Evolutionary conservation across 2,888 invertebrate genomes (phyloP).

Genomic region (Zygogramma bicolorata): DNA sequence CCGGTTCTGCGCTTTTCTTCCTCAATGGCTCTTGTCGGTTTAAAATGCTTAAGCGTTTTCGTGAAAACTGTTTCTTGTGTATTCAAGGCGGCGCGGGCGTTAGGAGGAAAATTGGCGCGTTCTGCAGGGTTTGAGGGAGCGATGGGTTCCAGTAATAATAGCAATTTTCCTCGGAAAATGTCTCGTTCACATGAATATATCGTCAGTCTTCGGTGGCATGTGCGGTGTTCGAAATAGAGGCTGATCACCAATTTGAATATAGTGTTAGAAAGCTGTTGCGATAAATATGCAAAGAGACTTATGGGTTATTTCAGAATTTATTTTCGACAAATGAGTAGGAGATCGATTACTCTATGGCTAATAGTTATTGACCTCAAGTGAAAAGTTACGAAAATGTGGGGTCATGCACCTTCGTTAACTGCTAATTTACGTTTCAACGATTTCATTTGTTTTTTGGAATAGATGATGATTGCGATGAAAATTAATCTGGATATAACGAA

Average conservation of each 20-base stretch:
- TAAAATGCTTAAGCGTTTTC: conserved; percentile 38
- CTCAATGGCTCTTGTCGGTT: conserved; percentile 26
- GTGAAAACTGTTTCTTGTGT: conserved; percentile 46
- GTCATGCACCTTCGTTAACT: no score
- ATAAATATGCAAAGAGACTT: background rate
- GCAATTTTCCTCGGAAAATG: conserved; percentile 46
- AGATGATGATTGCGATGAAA: no score
- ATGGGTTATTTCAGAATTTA: no score
- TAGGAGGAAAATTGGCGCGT: conserved; percentile 50
- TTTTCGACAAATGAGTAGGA: no score
- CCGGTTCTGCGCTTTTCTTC: conserved; percentile 26
- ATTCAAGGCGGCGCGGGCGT: conserved; percentile 44
- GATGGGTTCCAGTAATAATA: conserved; percentile 50
- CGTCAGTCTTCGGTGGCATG: background rate
- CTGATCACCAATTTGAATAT: background rate
- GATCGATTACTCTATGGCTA: no score
- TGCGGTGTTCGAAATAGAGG: background rate
- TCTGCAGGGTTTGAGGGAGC: conserved; percentile 44
- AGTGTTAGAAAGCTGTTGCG: background rate
- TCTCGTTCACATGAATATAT: conserved; percentile 3
- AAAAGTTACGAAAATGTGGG: no score
- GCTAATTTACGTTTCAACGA: no score
- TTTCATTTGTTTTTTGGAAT: no score
- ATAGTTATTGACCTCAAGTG: no score
- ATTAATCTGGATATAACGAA: no score